These are phyloP conservation scores for Endomychus coccineus DNA, from an alignment of 2,888 invertebrate species.

Conservation along the genomic window DNA sequence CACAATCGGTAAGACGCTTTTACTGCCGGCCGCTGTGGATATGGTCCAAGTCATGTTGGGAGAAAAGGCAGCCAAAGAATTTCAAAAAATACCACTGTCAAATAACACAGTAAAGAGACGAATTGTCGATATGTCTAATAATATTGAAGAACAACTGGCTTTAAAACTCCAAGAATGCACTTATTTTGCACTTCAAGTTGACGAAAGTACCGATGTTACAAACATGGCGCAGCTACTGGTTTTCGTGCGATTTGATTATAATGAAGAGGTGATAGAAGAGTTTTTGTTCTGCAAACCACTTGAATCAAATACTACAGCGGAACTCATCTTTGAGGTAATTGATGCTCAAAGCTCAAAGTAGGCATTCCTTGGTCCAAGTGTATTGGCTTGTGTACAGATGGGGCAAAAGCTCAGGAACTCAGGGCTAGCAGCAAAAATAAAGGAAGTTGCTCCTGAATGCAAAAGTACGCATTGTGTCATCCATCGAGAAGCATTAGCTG, in stretches of 20 bases:
- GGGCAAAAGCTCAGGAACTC: slow-evolving; percentile 21
- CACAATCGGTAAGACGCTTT: slow-evolving; percentile 15
- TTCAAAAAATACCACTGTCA: slow-evolving; percentile 19
- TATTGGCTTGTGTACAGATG: slow-evolving; percentile 21
- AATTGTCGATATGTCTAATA: slow-evolving; percentile 20
- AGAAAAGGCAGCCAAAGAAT: slow-evolving; percentile 11
- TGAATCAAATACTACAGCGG: slow-evolving; percentile 18
- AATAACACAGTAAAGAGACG: slow-evolving; percentile 19
- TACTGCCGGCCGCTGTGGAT: slow-evolving; percentile 17
- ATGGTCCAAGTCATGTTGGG: slow-evolving; percentile 12
- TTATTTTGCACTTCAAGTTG: slow-evolving; percentile 20
- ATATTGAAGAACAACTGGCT: slow-evolving; percentile 21
- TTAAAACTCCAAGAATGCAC: slow-evolving; percentile 11
- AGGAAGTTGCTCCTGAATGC: slow-evolving; percentile 20
- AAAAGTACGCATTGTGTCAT: slow-evolving; percentile 22
- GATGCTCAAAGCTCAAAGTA: slow-evolving; percentile 9
- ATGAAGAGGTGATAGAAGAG: slow-evolving; percentile 17
- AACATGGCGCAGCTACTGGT: slow-evolving; percentile 20
- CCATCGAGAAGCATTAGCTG: slow-evolving; percentile 21
- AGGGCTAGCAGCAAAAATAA: slow-evolving; percentile 19
- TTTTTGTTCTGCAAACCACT: slow-evolving; percentile 20
- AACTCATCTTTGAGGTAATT: slow-evolving; percentile 19
- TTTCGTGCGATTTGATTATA: slow-evolving; percentile 19
- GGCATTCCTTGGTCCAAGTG: slow-evolving; percentile 17
- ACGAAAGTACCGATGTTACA: slow-evolving; percentile 21